A percentile compares a stretch with the other conserved stretches of the same genome.
Conservation (phyloP, 2,797 vertebrate species). For the Chiloscyllium punctatum region DNA sequence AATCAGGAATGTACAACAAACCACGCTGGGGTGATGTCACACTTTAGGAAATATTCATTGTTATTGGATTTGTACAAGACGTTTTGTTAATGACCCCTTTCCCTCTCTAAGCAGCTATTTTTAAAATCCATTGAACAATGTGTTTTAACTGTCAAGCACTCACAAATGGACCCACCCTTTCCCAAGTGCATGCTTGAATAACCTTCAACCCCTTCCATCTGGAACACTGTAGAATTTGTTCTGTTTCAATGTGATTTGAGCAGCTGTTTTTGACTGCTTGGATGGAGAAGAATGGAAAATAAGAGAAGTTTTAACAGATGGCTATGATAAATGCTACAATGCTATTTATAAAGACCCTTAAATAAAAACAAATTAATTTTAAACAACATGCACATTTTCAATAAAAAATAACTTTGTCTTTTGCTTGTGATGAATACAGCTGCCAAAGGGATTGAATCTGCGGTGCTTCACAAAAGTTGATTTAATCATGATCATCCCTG, state of each 20-base stretch:
- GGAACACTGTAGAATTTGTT: neutral
- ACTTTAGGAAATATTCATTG: neutral
- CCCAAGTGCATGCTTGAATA: constrained; percentile 21
- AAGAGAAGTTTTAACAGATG: neutral
- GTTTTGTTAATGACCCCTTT: neutral
- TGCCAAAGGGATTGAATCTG: neutral
- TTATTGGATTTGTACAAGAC: neutral
- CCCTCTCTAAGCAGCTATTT: neutral
- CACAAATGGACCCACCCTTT: neutral
- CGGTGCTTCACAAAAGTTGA: neutral
- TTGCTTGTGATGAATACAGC: neutral
- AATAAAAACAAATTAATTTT: constrained; percentile 9
- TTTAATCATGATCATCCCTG: neutral
- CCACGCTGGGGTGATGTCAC: neutral
- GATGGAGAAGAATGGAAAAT: neutral
- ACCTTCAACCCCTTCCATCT: constrained; percentile 24
- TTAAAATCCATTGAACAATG: constrained; percentile 20
- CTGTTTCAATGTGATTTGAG: neutral
- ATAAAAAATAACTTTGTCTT: neutral
- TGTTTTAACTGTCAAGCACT: constrained; percentile 11
- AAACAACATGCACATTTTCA: neutral
- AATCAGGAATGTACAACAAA: neutral
- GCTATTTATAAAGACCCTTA: neutral
- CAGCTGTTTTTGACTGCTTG: constrained; percentile 20
- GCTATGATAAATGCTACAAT: neutral